phyloP scores from a whole-genome alignment of 1,140 invertebrate genomes.

The Marisa cornuarietis region DNA sequence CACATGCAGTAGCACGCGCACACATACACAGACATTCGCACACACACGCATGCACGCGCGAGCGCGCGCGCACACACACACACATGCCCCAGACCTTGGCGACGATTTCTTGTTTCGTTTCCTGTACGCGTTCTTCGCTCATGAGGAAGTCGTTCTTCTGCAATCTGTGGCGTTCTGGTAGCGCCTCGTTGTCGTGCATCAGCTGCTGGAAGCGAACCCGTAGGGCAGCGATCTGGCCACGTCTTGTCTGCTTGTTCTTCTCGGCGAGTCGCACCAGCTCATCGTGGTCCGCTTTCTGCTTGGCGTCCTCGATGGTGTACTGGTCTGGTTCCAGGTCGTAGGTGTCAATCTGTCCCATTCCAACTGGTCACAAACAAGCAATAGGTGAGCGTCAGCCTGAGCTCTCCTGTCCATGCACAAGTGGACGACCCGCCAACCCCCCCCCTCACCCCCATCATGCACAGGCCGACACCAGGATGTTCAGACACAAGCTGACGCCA shows the following conservation, averaged over 20 bases:
- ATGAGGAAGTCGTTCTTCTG: conserved; percentile 2
- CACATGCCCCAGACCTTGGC: background rate
- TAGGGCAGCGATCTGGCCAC: background rate
- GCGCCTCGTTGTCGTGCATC: background rate
- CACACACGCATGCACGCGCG: too few relatives aligned
- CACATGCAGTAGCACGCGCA: too few relatives aligned
- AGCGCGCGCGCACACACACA: too few relatives aligned
- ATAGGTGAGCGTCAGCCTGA: too few relatives aligned
- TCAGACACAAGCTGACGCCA: too few relatives aligned
- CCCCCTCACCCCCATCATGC: too few relatives aligned
- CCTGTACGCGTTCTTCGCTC: background rate
- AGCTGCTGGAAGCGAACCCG: background rate
- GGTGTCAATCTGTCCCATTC: background rate
- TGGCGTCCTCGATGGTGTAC: conserved; percentile 23
- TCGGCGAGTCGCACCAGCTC: conserved; percentile 6
- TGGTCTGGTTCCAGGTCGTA: background rate
- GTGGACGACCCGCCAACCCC: too few relatives aligned
- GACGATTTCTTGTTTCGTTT: background rate
- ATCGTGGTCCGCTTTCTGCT: conserved; percentile 21
- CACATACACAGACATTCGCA: too few relatives aligned
- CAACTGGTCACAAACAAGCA: background rate
- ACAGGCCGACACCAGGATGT: too few relatives aligned
- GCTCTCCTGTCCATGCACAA: too few relatives aligned
- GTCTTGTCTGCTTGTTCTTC: background rate
- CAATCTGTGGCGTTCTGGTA: background rate